Evolutionary conservation across 2,888 invertebrate genomes (phyloP).

Genomic region (Acronicta psi): DNA sequence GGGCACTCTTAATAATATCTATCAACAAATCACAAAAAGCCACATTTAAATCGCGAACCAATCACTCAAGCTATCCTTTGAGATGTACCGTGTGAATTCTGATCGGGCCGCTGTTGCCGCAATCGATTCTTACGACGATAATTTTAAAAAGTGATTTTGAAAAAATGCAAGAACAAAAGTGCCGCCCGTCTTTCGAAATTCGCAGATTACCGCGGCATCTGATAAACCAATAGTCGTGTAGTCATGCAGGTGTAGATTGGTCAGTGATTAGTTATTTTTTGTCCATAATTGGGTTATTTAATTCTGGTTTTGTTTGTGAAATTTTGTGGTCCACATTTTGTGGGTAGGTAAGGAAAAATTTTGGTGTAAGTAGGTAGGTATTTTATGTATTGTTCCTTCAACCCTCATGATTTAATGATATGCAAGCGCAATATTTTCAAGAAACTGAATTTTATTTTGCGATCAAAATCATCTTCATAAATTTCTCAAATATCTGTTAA

Average conservation of each 20-base stretch:
- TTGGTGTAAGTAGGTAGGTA: neutral
- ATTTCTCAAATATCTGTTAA: no score
- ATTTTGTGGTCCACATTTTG: constrained; percentile 28
- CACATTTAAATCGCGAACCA: constrained; percentile 60
- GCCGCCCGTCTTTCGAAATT: constrained; percentile 82
- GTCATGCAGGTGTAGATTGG: constrained; percentile 68
- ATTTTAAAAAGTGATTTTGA: constrained; percentile 79
- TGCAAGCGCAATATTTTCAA: no score
- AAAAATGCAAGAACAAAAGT: constrained; percentile 81
- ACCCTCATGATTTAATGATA: no score
- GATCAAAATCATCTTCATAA: no score
- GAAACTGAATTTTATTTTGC: no score
- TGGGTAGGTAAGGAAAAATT: neutral
- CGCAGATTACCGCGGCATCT: constrained; percentile 85
- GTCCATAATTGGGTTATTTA: constrained; percentile 47
- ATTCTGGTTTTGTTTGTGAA: constrained; percentile 43
- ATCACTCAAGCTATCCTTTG: constrained; percentile 80
- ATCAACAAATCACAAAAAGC: constrained; percentile 63
- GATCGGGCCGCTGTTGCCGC: constrained; percentile 70
- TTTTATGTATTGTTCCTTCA: no score
- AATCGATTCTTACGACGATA: constrained; percentile 82
- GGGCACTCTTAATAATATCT: constrained; percentile 33
- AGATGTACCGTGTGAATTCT: constrained; percentile 82
- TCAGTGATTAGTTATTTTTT: constrained; percentile 52
- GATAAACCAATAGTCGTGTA: constrained; percentile 85